Base-by-base conservation (phyloP, 1,140 invertebrate genomes). In the Thalassaphorura encarpata region DNA sequence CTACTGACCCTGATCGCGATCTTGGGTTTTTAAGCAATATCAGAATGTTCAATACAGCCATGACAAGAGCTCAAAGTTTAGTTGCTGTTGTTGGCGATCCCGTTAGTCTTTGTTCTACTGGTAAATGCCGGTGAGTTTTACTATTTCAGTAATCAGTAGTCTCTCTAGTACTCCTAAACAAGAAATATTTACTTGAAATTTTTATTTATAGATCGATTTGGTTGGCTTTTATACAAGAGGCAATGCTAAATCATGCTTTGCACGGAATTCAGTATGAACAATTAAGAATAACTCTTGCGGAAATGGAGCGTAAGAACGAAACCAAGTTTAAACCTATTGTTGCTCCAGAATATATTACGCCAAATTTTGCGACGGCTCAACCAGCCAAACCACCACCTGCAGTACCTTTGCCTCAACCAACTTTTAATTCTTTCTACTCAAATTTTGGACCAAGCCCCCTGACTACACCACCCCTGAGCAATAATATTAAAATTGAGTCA, bases 21-120 rank as follows among this genome's bases (percentile, higher is more conserved):
- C 89, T 87, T 68, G 87, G 88, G 0, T 91, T 92, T 67, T 68
- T 92, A 11, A 88, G 85, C 3, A 88, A 90, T 73, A 80, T 83
- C 1, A 84, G 88, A 66, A 72, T 93, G 1, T 67, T 93, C 1
- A 91, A 89, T 67, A 90, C 88, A 0, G 88, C 88, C 0, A 82
- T 93, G 3, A 91, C 88, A 0, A 73, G 88, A 52, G 88, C 88
- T 0, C 87, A 88, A 69, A 87, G 83, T 64, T 68, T 90, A n/a
- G 85, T 92, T 0, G 85, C 84, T 1, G 85, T 90, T 13, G 84
- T 91, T 4, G 88, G 88, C 1, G 88, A 92, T 74, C 87, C 88
- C 0, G 77, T 90, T 0, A 85, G 87, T 2, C 71, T 92, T 0
- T 87, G 87, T 61, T 84, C 87, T 0, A 79, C 88, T 31, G 88